phyloP scores from a whole-genome alignment of 2,113 vertebrate species.

The Perognathus longimembris region DNA sequence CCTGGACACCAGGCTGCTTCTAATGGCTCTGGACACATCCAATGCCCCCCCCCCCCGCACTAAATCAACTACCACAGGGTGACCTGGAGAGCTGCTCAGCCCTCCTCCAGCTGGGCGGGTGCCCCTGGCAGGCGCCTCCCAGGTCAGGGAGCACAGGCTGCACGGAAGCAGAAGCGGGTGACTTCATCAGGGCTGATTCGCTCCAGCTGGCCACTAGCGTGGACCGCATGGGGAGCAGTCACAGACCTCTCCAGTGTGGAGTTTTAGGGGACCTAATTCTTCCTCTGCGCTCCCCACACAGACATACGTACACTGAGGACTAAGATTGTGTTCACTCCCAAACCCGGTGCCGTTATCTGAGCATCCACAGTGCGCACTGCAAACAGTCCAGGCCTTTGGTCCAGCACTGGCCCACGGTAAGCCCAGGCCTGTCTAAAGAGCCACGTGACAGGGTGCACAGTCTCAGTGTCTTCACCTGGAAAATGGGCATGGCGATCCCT shows the following conservation, averaged over 20 bases:
- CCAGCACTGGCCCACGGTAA: neutral
- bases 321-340: too few relatives aligned
- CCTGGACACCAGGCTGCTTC: conserved; percentile 69
- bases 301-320: too few relatives aligned
- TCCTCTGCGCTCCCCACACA: neutral
- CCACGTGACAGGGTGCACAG: neutral
- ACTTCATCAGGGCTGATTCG: conserved; percentile 81
- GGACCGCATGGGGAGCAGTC: neutral
- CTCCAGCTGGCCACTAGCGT: neutral
- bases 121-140: conserved; percentile 80
- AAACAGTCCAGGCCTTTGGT: neutral
- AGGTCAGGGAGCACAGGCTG: conserved; percentile 77
- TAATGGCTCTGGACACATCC: conserved; percentile 75
- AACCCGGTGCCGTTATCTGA: neutral
- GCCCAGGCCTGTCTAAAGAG: neutral
- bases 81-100: conserved; percentile 76
- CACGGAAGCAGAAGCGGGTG: conserved; percentile 67
- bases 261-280: neutral
- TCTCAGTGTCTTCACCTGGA: conserved; percentile 16
- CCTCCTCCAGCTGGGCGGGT: conserved; percentile 59
- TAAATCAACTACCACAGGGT: conserved; percentile 72
- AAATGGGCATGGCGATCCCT: neutral
- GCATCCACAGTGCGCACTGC: neutral
- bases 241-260: neutral
- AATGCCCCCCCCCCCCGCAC: conserved; percentile 36